Base-by-base conservation (phyloP, 2,113 vertebrate genomes). In the Callaeas wilsoni region DNA sequence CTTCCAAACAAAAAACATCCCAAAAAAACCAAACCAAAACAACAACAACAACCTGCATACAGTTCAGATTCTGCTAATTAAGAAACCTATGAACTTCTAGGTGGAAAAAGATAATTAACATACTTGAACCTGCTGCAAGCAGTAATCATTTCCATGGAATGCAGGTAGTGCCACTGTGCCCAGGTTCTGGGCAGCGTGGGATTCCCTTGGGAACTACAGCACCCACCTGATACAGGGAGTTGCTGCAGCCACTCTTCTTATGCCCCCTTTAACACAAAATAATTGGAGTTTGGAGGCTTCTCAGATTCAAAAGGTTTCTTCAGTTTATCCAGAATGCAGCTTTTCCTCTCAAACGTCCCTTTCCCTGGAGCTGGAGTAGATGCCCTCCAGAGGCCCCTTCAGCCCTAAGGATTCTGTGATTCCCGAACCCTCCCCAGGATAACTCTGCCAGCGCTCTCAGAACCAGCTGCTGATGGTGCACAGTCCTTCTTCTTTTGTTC, bases 31-130 rank as follows among this genome's bases (percentile, higher is more conserved):
- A 39, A n/a, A 29, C 7, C 10, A n/a, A 42, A 13, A 26, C 42
- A 33, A 14, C 46, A 33, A 13, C n/a, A n/a, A 49, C 37, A 32
- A 19, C 9, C 35, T 62, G 68, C 87, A 84, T 70, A 68, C 53
- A 62, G 86, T 92, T 97, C 88, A 93, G 84, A 92, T 96, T 63
- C 63, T 93, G 60, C 89, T 95, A 87, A 97, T 97, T 95, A 96
- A 95, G 80, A 93, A 80, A 94, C 89, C 33, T 2, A 59, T 92
- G 57, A 84, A 83, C 86, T 97, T 96, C 26, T 37, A 62, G 53
- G 19, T 96, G 94, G 93, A 84, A 96, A 96, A 95, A 93, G 55
- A 21, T 64, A 69, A 94, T 95, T 83, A 89, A 37, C 49, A 49
- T 59, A 30, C 41, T 69, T 78, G 74, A 77, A 46, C 29, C 29